Percentiles rank a stretch among this genome's conserved stretches.
These are phyloP conservation scores for Chitala chitala DNA, from an alignment of 2,113 vertebrate genomes.

Conservation along the genomic window DNA sequence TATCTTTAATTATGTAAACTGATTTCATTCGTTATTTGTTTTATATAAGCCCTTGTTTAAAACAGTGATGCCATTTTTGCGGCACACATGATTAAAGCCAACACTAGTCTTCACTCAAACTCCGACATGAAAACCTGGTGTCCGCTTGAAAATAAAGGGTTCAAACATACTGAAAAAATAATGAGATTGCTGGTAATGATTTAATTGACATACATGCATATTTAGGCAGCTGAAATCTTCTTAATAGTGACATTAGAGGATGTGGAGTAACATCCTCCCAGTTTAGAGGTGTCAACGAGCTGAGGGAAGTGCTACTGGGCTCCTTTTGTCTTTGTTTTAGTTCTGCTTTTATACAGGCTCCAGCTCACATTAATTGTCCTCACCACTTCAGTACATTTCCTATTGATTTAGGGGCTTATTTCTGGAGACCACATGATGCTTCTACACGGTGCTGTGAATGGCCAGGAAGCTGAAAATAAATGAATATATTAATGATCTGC, in stretches of 20 bases:
- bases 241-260: not conserved
- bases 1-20: slow-evolving; percentile 24
- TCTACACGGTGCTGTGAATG: slow-evolving; percentile 2
- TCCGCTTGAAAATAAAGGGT: not conserved
- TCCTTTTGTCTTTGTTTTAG: not conserved
- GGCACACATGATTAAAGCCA: not conserved
- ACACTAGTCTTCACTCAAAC: not conserved
- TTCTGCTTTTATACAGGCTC: not conserved
- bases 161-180: not conserved
- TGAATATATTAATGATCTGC: slow-evolving; percentile 10
- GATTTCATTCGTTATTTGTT: slow-evolving; percentile 13
- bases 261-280: not conserved
- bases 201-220: not conserved
- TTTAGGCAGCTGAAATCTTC: not conserved
- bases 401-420: slow-evolving; percentile 29
- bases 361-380: not conserved
- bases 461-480: slow-evolving; percentile 21
- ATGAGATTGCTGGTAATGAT: not conserved
- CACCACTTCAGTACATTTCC: slow-evolving; percentile 18
- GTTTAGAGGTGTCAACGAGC: not conserved
- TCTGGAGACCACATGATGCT: slow-evolving; percentile 12
- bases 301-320: not conserved
- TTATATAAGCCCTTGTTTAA: not conserved
- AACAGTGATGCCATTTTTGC: not conserved
- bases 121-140: not conserved